A percentile compares a stretch with the other conserved stretches of the same genome.
These are phyloP conservation scores for Pantelozetes paolii DNA, from an alignment of 2,888 invertebrate genomes.

Conservation along the genomic window DNA sequence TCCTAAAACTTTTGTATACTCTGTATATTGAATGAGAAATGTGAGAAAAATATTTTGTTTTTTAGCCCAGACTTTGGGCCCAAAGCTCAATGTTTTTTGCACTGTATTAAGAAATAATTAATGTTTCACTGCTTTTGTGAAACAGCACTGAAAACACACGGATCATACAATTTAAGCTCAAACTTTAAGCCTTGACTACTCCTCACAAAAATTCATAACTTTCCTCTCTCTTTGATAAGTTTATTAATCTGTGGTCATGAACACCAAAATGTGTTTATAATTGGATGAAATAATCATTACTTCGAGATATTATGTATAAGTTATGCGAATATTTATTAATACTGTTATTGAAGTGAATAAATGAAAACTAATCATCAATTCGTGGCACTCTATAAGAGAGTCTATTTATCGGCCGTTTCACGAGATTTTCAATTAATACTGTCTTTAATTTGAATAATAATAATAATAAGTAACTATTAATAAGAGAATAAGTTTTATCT, in stretches of 20 bases:
- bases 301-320: too few relatives aligned
- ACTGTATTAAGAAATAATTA: neutral
- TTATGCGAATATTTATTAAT: too few relatives aligned
- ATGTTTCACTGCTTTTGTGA: neutral
- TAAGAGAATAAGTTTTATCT: neutral
- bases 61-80: neutral
- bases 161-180: neutral
- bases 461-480: neutral
- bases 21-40: constrained; percentile 7
- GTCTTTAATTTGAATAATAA: neutral
- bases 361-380: neutral
- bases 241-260: neutral
- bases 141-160: neutral
- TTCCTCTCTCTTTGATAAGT: too few relatives aligned
- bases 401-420: neutral
- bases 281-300: neutral
- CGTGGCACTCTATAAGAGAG: constrained; percentile 21
- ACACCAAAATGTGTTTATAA: neutral
- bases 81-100: neutral
- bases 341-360: neutral
- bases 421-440: neutral
- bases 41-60: neutral
- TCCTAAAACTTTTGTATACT: too few relatives aligned
- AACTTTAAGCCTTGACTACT: constrained; percentile 22
- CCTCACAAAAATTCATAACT: constrained; percentile 26